A percentile compares a stretch with the other conserved stretches of the same genome.
Evolutionary conservation across 2,888 invertebrate genomes (phyloP).

Genomic region (Leucoma salicis): DNA sequence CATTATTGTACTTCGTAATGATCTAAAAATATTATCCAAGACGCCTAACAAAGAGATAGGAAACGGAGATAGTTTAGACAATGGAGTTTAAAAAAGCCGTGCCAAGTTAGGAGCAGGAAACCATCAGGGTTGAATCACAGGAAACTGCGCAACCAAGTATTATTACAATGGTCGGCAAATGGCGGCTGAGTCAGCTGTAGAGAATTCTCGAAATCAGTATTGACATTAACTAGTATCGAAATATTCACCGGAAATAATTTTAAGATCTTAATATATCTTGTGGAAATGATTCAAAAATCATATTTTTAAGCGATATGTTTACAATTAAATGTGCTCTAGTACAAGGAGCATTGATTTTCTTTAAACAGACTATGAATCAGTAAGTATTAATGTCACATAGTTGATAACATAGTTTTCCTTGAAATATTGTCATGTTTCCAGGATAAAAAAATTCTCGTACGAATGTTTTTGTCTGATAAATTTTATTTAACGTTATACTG

Average conservation of each 20-base stretch:
- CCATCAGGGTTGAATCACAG: conserved; percentile 38
- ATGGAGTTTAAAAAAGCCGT: conserved; percentile 17
- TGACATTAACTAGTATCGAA: conserved; percentile 9
- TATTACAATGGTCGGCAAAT: conserved; percentile 21
- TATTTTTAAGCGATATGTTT: too few relatives aligned
- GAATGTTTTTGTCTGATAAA: neutral
- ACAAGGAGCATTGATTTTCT: neutral
- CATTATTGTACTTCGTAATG: conserved; percentile 1
- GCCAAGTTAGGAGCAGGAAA: conserved; percentile 37
- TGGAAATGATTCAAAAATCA: too few relatives aligned
- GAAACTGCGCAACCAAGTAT: conserved; percentile 33
- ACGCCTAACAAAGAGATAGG: conserved; percentile 18
- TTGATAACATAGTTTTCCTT: neutral
- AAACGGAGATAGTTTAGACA: conserved; percentile 25
- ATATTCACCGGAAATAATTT: conserved; percentile 10
- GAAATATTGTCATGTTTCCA: neutral
- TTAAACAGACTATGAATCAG: neutral
- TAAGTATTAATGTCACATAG: neutral
- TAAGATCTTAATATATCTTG: too few relatives aligned
- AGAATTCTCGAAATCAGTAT: conserved; percentile 24
- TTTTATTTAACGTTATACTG: too few relatives aligned
- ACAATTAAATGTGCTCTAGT: neutral
- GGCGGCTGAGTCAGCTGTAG: conserved; percentile 29
- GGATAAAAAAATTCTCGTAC: neutral
- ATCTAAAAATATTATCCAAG: conserved; percentile 8